Evolutionary conservation across 1,140 invertebrate genomes (phyloP).

Genomic region (Muscidifurax raptorellus): DNA sequence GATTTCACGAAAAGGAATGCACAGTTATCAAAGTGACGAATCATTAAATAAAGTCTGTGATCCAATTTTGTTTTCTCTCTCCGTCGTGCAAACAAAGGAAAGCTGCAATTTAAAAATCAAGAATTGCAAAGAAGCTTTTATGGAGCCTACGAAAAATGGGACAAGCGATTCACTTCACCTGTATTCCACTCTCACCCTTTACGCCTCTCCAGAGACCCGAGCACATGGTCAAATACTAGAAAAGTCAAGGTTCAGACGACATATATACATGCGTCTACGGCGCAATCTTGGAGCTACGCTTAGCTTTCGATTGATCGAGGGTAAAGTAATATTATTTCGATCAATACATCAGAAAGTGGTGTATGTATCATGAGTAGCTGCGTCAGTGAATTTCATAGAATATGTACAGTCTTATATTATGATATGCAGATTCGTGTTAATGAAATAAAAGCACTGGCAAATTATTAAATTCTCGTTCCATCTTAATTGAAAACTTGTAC

Average conservation of each 20-base stretch:
- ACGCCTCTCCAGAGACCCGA: not conserved
- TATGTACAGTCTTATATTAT: no score
- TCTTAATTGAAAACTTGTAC: not conserved
- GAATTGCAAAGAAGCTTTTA: not conserved
- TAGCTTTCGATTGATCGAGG: conserved; percentile 12
- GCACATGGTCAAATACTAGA: not conserved
- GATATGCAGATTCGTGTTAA: no score
- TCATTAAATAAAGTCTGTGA: no score
- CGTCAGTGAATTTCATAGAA: no score
- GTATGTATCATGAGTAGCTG: no score
- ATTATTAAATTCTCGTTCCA: not conserved
- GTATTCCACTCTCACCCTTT: conserved; percentile 13
- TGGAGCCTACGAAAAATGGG: not conserved
- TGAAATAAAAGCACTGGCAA: not conserved
- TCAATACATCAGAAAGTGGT: no score
- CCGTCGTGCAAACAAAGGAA: no score
- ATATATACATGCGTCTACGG: conserved; percentile 12
- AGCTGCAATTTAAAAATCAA: not conserved
- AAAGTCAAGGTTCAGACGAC: conserved; percentile 21
- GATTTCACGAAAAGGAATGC: no score
- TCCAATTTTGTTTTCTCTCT: no score
- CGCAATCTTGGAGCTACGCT: not conserved
- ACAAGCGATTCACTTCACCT: not conserved
- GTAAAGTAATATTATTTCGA: no score
- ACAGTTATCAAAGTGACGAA: no score